These are phyloP conservation scores for Scytalopus superciliaris DNA, from an alignment of 2,113 vertebrate genomes.

Conservation along the genomic window DNA sequence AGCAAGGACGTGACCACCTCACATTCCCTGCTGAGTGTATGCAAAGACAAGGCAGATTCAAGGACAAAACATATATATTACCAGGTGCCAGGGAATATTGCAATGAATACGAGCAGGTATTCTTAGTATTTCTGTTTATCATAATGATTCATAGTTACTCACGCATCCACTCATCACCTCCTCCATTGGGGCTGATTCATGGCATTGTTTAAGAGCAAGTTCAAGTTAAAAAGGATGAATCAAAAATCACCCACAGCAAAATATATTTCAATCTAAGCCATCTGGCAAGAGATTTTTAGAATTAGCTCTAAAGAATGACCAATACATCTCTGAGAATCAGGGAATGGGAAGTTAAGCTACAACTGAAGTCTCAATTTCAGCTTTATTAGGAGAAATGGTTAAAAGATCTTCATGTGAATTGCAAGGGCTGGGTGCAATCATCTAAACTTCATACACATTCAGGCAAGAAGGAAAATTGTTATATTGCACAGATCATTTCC, in stretches of 20 bases:
- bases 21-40: neutral
- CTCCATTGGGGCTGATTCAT: slow-evolving; percentile 66
- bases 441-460: neutral
- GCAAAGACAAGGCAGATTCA: neutral
- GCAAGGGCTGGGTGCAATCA: neutral
- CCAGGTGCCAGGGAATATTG: slow-evolving; percentile 6
- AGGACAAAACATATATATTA: neutral
- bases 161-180: slow-evolving; percentile 63
- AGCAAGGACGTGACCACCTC: neutral
- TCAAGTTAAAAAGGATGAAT: slow-evolving; percentile 59
- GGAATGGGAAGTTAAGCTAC: slow-evolving; percentile 3
- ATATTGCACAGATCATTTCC: neutral
- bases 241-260: slow-evolving; percentile 58
- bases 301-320: slow-evolving; percentile 25
- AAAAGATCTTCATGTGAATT: neutral
- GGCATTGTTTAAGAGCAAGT: slow-evolving; percentile 58
- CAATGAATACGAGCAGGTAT: slow-evolving; percentile 48
- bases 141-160: slow-evolving; percentile 67
- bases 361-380: neutral
- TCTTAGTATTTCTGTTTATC: slow-evolving; percentile 64
- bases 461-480: neutral
- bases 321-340: neutral
- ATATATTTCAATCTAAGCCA: slow-evolving; percentile 56
- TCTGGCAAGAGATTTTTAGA: slow-evolving; percentile 49
- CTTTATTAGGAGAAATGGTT: neutral